Evolutionary conservation across 2,888 invertebrate species (phyloP), one percentile per base, ranked within the genome.

Genomic region (Lottia gigantea): DNA sequence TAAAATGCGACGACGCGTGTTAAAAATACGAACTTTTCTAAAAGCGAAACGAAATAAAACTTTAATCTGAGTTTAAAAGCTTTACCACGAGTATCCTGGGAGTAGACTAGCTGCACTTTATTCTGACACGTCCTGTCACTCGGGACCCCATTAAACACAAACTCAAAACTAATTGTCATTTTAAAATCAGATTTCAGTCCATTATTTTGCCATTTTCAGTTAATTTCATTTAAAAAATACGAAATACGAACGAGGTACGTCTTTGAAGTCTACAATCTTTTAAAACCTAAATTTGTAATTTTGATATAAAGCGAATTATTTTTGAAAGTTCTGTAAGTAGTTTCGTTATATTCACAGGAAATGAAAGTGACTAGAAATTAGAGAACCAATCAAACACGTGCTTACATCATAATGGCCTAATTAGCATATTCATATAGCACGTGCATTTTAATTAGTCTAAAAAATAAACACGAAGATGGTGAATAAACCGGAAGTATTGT

Each of bases 1-100:
- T 12, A 55, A 55, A 55, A 55, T 55, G 55, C 55, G 55, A 55
- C 23, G 55, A 55, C 55, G 55, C 55, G 55, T 55, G 55, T 19
- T 55, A 55, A 55, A 55, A 55, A 55, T 55, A 55, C 55, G 55
- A 55, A 23, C 12, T 19, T 23, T 55, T 55, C 55, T 23, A 23
- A 55, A 55, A 55, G 23, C 55, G 14, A 55, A 55, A 55, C 55
- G 19, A 23, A 55, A 23, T 55, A 55, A 19, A 55, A 55, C 11
- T 23, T 55, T 2, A 55, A 55, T 16, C 11, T 19, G 23, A 55
- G 19, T 55, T 55, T 55, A 55, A 55, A 55, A 55, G 55, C 0
- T 55, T 19, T 19, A 23, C 55, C 19, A 55, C 23, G 55, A 23
- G 19, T 23, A 19, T 23, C 55, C 19, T 12, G 55, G 55, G 55